Base-by-base conservation (phyloP, 2,888 invertebrate genomes). In the Rotaria socialis region DNA sequence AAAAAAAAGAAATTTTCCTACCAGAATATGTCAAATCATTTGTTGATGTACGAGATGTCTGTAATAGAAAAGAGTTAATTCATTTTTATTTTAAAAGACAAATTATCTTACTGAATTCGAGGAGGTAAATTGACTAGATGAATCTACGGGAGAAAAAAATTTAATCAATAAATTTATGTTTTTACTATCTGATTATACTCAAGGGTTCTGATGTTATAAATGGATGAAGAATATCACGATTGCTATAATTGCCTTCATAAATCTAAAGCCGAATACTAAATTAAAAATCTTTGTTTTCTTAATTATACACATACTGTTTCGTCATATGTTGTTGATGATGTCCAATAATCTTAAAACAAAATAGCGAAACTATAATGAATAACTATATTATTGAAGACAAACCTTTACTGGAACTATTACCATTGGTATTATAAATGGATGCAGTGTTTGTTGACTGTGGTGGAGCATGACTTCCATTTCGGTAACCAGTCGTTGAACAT, bases 211-310 rank as follows among this genome's bases (percentile, higher is more conserved):
- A 43, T 22, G 80, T 80, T 47, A 80, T 80, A 80, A 80, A 80
- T 80, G 80, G 80, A 47, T 80, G 80, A n/a, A 80, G 47, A 80
- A 80, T 80, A 47, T 80, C 80, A 47, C 80, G 80, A 80, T 80
- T 80, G 11, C 80, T 80, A n/a, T 24, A 80, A n/a, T 47, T 47
- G 7, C 80, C 80, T 4, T 80, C 80, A n/a, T 80, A 80, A 14
- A 47, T 80, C 80, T 80, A 80, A 5, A 27, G 24, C 14, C 4
- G 1, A 52, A 52, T 16, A 52, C 4, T 16, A 14, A 11, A 14
- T 16, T 4, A 52, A 16, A 16, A 52, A 16, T 4, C 14, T 52
- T 35, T 16, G 4, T 14, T 60, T 19, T 35, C 24, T 5, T 67
- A 27, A 60, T 27, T 1, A 2, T 2, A 27, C 2, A 60, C 58